Evolutionary conservation across 1,140 invertebrate genomes (phyloP).

Genomic region (Psix sp.): DNA sequence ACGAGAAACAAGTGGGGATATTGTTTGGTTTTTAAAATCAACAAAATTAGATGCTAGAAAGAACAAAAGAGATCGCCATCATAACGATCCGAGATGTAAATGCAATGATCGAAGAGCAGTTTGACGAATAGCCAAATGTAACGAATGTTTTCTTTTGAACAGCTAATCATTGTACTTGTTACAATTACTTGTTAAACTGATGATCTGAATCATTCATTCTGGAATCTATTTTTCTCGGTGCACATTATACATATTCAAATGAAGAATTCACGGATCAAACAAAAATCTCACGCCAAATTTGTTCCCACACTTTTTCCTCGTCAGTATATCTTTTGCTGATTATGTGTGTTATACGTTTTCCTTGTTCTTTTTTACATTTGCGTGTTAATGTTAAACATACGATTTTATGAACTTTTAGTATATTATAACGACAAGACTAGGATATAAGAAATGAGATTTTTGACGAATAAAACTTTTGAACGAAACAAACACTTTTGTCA

Average conservation of each 20-base stretch:
- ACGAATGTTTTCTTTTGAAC: too few species aligned
- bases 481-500: slow-evolving; percentile 49
- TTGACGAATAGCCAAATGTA: too few species aligned
- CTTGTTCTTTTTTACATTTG: slow-evolving; percentile 51
- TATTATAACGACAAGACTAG: slow-evolving; percentile 57
- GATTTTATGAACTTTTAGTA: slow-evolving; percentile 54
- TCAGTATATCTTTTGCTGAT: slow-evolving; percentile 29
- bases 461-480: slow-evolving; percentile 59
- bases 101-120: too few species aligned
- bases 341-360: slow-evolving; percentile 55
- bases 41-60: background rate
- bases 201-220: too few species aligned
- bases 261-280: too few species aligned
- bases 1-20: slow-evolving; percentile 32
- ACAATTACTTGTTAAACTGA: too few species aligned
- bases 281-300: slow-evolving; percentile 16
- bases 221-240: too few species aligned
- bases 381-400: slow-evolving; percentile 59
- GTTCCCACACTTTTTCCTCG: slow-evolving; percentile 41
- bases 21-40: slow-evolving; percentile 14
- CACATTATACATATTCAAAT: too few species aligned
- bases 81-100: too few species aligned
- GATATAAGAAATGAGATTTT: slow-evolving; percentile 60
- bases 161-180: too few species aligned
- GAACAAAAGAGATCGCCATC: background rate